A percentile compares a stretch with the other conserved stretches of the same genome.
phyloP scores from a whole-genome alignment of 2,888 invertebrate species.

The Drosophila melanosoma region DNA sequence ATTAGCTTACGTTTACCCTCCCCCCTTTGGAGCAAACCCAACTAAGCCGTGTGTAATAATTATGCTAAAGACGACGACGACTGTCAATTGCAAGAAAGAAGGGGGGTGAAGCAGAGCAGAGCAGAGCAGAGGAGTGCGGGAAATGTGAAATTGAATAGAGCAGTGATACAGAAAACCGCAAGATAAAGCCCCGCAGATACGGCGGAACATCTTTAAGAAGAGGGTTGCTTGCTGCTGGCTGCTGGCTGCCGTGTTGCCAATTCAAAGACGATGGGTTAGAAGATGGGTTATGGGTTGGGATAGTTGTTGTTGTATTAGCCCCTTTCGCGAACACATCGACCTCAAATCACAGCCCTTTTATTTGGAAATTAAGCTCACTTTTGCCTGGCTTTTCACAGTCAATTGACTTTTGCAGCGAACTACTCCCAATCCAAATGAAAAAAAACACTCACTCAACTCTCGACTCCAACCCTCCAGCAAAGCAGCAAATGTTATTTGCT shows the following conservation, averaged over 20 bases:
- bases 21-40: conserved; percentile 18
- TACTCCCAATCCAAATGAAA: not conserved
- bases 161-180: conserved; percentile 64
- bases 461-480: not conserved
- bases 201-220: conserved; percentile 19
- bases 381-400: conserved; percentile 79
- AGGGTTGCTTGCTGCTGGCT: conserved; percentile 53
- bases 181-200: conserved; percentile 55
- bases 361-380: conserved; percentile 75
- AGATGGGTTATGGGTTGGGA: conserved; percentile 31
- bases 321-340: conserved; percentile 7
- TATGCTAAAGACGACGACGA: conserved; percentile 79
- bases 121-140: conserved; percentile 13
- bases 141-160: conserved; percentile 60
- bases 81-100: conserved; percentile 66
- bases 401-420: conserved; percentile 66
- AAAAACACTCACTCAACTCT: not conserved
- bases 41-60: conserved; percentile 77
- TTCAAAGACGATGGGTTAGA: conserved; percentile 53
- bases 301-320: conserved; percentile 48
- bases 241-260: not conserved
- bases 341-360: conserved; percentile 71
- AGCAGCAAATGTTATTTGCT: conserved; percentile 51
- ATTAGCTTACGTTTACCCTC: conserved; percentile 55
- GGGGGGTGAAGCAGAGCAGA: conserved; percentile 2